Evolutionary conservation across 2,797 vertebrate genomes (phyloP).

Genomic region (Euphonia xanthogaster): DNA sequence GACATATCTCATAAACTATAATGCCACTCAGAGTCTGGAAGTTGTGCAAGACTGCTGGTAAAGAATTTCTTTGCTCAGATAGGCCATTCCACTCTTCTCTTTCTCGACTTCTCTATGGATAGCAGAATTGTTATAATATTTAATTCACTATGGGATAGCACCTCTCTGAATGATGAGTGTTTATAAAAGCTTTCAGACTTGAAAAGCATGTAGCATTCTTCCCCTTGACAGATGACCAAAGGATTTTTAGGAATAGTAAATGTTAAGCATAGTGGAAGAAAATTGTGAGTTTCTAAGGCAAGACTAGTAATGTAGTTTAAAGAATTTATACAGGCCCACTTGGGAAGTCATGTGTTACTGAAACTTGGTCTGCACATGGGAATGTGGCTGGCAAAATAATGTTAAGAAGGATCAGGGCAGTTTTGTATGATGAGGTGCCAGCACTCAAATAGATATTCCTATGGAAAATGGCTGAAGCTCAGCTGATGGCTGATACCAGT

Average conservation of each 20-base stretch:
- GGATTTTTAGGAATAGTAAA: slow-evolving; percentile 26
- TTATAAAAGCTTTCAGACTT: slow-evolving; percentile 34
- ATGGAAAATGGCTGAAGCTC: not conserved
- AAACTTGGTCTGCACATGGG: not conserved
- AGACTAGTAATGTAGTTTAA: not conserved
- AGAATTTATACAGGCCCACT: not conserved
- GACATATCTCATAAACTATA: not conserved
- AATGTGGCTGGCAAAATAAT: not conserved
- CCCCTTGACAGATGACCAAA: not conserved
- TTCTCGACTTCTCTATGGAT: not conserved
- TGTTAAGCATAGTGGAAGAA: not conserved
- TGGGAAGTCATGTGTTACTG: not conserved
- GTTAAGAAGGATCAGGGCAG: not conserved
- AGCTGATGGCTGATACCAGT: not conserved
- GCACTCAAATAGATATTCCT: not conserved
- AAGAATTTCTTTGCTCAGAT: not conserved
- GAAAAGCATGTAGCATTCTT: slow-evolving; percentile 32
- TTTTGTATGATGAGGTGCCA: not conserved
- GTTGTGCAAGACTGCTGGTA: not conserved
- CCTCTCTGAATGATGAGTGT: not conserved
- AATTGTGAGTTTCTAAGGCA: not conserved
- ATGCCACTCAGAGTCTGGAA: not conserved
- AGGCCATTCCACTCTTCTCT: not conserved
- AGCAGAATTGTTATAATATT: slow-evolving; percentile 21
- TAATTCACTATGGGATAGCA: not conserved